Conservation (phyloP, 2,888 invertebrate genomes). For the Eupithecia subfuscata region DNA sequence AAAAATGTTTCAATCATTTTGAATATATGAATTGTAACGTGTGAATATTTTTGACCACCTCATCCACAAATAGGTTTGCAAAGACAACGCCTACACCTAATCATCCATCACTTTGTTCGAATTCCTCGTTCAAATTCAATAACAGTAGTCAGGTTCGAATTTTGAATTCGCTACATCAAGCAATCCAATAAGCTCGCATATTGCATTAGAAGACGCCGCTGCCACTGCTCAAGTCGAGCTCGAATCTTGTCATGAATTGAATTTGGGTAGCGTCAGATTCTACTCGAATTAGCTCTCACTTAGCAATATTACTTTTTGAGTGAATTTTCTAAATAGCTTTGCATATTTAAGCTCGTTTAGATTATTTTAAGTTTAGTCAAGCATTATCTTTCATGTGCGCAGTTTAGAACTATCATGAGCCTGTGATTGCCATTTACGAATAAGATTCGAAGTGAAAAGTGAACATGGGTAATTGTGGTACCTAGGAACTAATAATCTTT, state of each 20-base stretch:
- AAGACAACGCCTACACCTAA: too few relatives aligned
- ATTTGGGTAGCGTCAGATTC: neutral
- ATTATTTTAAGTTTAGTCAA: neutral
- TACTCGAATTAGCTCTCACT: neutral
- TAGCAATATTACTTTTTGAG: neutral
- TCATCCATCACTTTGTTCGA: too few relatives aligned
- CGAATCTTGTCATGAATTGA: constrained; percentile 6
- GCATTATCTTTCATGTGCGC: too few relatives aligned
- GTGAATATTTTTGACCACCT: too few relatives aligned
- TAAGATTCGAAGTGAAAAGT: neutral
- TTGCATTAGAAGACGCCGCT: constrained; percentile 9
- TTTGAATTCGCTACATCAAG: neutral
- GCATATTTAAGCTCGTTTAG: neutral
- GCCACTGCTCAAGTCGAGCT: neutral
- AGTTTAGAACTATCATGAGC: neutral
- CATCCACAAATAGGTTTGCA: too few relatives aligned
- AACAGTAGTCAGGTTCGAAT: neutral
- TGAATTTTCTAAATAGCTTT: neutral
- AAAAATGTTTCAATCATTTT: too few relatives aligned
- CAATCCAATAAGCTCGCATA: constrained; percentile 11
- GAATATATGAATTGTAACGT: too few relatives aligned
- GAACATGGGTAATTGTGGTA: neutral
- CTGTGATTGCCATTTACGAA: neutral
- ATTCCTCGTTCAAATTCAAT: too few relatives aligned
- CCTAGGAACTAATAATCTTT: neutral